Conservation (phyloP, 2,113 vertebrate species). For the Xiphophorus maculatus region DNA sequence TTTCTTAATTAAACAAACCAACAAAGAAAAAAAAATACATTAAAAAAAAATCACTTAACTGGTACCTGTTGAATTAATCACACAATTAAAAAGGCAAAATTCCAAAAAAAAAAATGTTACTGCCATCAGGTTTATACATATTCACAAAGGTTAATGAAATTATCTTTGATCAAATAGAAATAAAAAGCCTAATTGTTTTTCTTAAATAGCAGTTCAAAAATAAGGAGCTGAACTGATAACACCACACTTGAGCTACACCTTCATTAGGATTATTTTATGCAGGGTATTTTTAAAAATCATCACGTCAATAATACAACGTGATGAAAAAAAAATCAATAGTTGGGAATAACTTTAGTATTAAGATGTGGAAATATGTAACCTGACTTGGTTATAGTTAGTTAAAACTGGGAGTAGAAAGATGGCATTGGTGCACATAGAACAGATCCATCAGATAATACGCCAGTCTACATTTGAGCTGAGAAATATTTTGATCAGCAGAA, state of each 20-base stretch:
- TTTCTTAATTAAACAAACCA: constrained; percentile 9
- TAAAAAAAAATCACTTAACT: background rate
- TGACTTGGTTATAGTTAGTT: background rate
- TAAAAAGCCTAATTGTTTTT: constrained; percentile 1
- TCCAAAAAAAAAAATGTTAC: background rate
- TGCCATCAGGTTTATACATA: background rate
- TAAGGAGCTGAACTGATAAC: constrained; percentile 10
- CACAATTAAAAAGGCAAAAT: background rate
- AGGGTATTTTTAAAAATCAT: background rate
- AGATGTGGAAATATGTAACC: background rate
- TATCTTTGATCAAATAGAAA: constrained; percentile 17
- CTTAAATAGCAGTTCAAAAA: constrained; percentile 6
- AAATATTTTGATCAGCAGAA: too few relatives aligned
- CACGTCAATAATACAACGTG: too few relatives aligned
- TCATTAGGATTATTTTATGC: background rate
- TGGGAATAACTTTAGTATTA: too few relatives aligned
- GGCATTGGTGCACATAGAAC: too few relatives aligned
- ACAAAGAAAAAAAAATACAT: background rate
- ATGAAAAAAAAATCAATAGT: background rate
- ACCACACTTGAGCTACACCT: background rate
- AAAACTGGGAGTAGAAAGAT: too few relatives aligned
- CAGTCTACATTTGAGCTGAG: too few relatives aligned
- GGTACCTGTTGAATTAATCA: constrained; percentile 1
- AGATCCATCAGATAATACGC: too few relatives aligned
- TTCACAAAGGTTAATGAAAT: constrained; percentile 10